Evolutionary conservation across 2,888 invertebrate genomes (phyloP), one percentile per base, ranked within the genome.

Genomic region (Meandrusa payeni): DNA sequence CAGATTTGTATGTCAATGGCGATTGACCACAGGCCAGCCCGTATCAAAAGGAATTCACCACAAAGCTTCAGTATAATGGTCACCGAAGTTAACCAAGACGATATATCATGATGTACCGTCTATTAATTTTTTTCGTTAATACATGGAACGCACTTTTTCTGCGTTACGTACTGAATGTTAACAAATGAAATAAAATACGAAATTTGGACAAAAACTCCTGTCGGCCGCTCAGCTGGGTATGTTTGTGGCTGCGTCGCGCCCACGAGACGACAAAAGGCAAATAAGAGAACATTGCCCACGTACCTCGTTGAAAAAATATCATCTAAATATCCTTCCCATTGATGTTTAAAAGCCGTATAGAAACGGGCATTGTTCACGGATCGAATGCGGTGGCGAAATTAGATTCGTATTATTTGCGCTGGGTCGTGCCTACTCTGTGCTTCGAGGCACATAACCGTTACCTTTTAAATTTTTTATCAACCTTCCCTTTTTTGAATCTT

Each of bases 191-290:
- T 83, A 80, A 86, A 86, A 86, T 85, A 79, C 82, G 74, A 73
- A 78, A 72, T 78, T 72, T 65, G 37, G 47, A 50, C 63, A 75
- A 83, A 85, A 83, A 86, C 77, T 70, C 27, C 54, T 61, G 64
- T 75, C 73, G 75, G 77, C 65, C 69, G 66, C 86, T 58, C 86
- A 78, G 86, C 85, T 70, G 81, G 85, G 76, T 64, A 76, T 80
- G 81, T 82, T 86, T 85, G 86, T 70, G 85, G 85, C 78, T 73
- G 81, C 83, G 85, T 86, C 87, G 85, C 82, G 83, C 87, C 87
- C 83, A 85, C 83, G 74, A 75, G 69, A 64, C 64, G 64, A 86
- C 86, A 87, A 87, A 80, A 74, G 83, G 81, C 85, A 86, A 85
- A 86, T 86, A 86, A 83, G 79, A 77, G 86, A 85, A 86, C 79